A percentile compares a stretch with the other conserved stretches of the same genome.
Conservation (phyloP, 2,888 invertebrate species). For the Elmis aenea region DNA sequence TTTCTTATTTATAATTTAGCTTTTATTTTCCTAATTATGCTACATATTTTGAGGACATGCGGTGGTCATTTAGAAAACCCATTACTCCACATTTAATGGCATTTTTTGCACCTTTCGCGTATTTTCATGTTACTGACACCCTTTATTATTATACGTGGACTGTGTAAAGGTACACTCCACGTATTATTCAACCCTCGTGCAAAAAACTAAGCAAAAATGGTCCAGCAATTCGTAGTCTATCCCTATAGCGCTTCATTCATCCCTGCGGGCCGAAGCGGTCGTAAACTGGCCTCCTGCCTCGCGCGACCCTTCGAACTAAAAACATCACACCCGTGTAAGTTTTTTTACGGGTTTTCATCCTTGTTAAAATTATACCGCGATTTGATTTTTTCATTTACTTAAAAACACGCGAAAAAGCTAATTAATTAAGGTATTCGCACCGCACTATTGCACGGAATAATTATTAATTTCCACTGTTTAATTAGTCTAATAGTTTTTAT, state of each 20-base stretch:
- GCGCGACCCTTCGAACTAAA: constrained; percentile 33
- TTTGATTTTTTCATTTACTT: background rate
- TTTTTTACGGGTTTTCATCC: constrained; percentile 32
- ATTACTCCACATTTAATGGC: too few relatives aligned
- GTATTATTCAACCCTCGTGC: constrained; percentile 38
- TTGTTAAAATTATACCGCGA: constrained; percentile 11
- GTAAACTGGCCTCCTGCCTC: constrained; percentile 37
- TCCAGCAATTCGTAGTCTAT: constrained; percentile 43
- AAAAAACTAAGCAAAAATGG: constrained; percentile 44
- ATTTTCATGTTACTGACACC: too few relatives aligned
- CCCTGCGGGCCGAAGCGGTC: constrained; percentile 41
- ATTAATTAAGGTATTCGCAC: too few relatives aligned
- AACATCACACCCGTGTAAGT: constrained; percentile 38
- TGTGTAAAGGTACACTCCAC: constrained; percentile 34
- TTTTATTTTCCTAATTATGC: too few relatives aligned
- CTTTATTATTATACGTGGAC: constrained; percentile 36
- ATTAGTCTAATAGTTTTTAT: too few relatives aligned
- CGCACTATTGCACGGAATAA: too few relatives aligned
- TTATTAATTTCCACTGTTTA: too few relatives aligned
- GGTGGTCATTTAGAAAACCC: too few relatives aligned
- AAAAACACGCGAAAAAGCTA: too few relatives aligned
- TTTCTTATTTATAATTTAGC: too few relatives aligned
- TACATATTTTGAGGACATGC: too few relatives aligned
- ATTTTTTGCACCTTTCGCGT: too few relatives aligned
- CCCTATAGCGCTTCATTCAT: constrained; percentile 44